Evolutionary conservation across 2,113 vertebrate genomes (phyloP).

Genomic region (Bambusicola thoracicus): DNA sequence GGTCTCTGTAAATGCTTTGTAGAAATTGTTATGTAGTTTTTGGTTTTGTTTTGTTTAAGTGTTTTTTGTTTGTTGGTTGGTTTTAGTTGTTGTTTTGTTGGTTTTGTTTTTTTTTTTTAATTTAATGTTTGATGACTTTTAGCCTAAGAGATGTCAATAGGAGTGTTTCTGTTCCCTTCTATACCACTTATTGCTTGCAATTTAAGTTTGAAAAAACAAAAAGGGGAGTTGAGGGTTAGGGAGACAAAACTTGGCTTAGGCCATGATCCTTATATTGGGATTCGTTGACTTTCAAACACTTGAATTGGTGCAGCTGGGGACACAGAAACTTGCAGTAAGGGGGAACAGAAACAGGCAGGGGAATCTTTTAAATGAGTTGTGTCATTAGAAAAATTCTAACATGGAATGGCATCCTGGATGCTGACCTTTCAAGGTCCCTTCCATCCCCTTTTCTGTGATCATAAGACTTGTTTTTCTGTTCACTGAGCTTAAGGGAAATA

Average conservation of each 20-base stretch:
- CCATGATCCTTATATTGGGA: neutral
- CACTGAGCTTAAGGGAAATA: neutral
- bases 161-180: neutral
- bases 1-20: neutral
- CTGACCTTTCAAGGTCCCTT: slow-evolving; percentile 28
- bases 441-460: neutral
- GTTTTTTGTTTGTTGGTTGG: neutral
- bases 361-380: slow-evolving; percentile 17
- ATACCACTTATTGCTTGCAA: neutral
- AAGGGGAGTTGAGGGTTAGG: neutral
- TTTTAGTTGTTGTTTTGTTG: neutral
- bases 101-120: neutral
- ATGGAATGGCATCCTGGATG: neutral
- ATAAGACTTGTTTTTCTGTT: neutral
- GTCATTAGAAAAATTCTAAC: neutral
- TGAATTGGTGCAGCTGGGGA: neutral
- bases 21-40: neutral
- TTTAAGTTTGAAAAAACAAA: neutral
- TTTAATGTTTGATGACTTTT: neutral
- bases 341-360: neutral
- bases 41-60: neutral
- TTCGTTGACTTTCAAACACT: neutral
- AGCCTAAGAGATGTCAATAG: neutral
- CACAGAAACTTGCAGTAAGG: fast-evolving
- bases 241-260: neutral